Evolutionary conservation across 2,113 vertebrate genomes (phyloP), one percentile per base, ranked within the genome.

Genomic region (Myrmophylax atrothorax): DNA sequence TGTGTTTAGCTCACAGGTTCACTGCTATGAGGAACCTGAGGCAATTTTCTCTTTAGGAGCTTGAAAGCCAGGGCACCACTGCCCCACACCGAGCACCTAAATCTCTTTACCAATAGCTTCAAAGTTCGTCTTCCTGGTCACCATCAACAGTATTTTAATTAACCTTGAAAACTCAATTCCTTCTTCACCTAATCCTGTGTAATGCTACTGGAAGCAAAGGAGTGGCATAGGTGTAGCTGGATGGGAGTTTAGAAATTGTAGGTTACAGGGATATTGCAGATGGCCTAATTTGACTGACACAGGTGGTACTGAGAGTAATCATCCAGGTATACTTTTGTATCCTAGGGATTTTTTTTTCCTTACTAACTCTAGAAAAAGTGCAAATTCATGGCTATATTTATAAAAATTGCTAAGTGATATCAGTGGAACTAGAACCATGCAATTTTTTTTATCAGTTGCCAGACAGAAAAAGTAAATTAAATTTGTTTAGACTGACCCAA

Each of bases 131-230:
- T 91, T 95, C 74, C 63, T 58, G 25, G 55, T 46, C 58, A 76
- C 38, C 62, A 69, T 42, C 77, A 83, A 11, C 63, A 58, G 26
- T 2, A 3, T 72, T 89, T 79, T 87, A 89, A 97, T 95, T 87
- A 85, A 88, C 70, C 84, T 44, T 23, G 63, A 89, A 70, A 64
- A 52, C 67, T 80, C 14, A 3, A 38, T 70, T 95, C 70, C 72
- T 53, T 69, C 55, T 76, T 56, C 62, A 52, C 38, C 78, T 91
- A 95, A 91, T 95, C 70, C 87, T 66, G 1, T 53, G 35, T 82
- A 87, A 80, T 85, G 62, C 46, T 59, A 8, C 67, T 85, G 67
- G 79, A 91, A 94, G 94, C 58, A 94, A 87, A 91, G 91, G 81
- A 91, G 84, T 89, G 87, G 81, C 84, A 49, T 46, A 93, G 74